Evolutionary conservation across 2,797 vertebrate species (phyloP), one percentile per base, ranked within the genome.

Genomic region (Hippopotamyrus pictus): DNA sequence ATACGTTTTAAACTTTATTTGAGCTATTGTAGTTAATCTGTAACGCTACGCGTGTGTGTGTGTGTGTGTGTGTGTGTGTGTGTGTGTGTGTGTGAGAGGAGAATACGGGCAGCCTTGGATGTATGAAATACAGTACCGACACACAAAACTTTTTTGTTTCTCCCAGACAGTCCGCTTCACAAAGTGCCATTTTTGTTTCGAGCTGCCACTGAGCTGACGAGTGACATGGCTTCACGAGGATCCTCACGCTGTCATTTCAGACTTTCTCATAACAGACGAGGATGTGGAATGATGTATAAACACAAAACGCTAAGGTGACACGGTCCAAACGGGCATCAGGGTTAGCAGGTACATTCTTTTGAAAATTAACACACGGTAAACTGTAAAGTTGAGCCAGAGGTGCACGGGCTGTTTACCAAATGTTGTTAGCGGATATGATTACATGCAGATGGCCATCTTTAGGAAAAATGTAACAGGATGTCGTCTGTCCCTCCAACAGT

Each of bases 11-110:
- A 53, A 50, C 76, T 73, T 88, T 62, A 84, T 76, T 85, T 85
- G 86, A 86, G 86, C 86, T 53, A 76, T 85, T 54, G 62, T 44
- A 22, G 59, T 90, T 89, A 88, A 90, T 90, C 76, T 88, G 86
- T 90, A 89, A 89, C 0, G 7, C 5, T 44, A 46, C 19, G 1
- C 11, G 19, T 19, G 17, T 7, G 19, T 33, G 62, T 29, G 62
- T 1, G 29, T 44, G 19, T 79, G 33, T 79, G 12, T 41, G 33
- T 79, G 17, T 44, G 73, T 44, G 69, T 79, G 73, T 79, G 73
- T 41, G 65, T 73, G 25, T 11, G 65, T 33, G 69, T 14, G 73
- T 17, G 44, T 1, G 79, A 11, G 46, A 50, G 7, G 22, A 37
- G 83, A 50, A 51, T 12, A 25, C 3, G n/a, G 83, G 48, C 11